Conservation (phyloP, 2,113 vertebrate genomes). For the Physeter macrocephalus region DNA sequence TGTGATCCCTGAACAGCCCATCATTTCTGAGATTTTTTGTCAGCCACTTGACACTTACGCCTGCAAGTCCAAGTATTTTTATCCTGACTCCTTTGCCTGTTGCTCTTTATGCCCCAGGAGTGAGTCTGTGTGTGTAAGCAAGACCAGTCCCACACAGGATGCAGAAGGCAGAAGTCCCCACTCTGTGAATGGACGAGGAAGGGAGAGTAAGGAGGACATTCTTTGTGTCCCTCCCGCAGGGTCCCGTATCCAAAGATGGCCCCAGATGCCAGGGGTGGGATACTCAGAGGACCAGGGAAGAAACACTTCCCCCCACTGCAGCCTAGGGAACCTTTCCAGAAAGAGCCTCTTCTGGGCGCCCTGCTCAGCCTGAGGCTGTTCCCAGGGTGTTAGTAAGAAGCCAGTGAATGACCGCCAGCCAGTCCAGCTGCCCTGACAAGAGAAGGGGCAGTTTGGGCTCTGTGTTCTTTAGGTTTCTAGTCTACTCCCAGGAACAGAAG, state of each 20-base stretch:
- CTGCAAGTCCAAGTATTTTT: not conserved
- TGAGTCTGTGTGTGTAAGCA: not conserved
- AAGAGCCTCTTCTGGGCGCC: not conserved
- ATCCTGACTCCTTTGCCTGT: not conserved
- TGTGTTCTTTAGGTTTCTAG: not conserved
- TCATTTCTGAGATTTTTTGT: not conserved
- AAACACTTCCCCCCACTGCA: not conserved
- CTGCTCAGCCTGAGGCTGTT: not conserved
- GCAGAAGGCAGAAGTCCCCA: not conserved
- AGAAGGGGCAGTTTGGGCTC: not conserved
- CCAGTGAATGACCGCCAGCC: rapidly evolving
- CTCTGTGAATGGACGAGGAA: not conserved
- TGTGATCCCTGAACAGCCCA: not conserved
- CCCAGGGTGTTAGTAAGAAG: not conserved
- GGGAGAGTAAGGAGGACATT: not conserved
- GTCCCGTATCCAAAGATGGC: not conserved
- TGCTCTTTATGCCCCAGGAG: not conserved
- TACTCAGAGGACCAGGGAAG: not conserved
- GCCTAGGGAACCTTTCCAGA: not conserved
- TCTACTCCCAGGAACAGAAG: not conserved
- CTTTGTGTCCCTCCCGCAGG: not conserved
- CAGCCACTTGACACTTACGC: not conserved
- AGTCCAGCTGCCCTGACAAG: not conserved
- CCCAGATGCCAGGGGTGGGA: not conserved
- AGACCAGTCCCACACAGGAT: not conserved